Evolutionary conservation across 2,888 invertebrate species (phyloP), one percentile per base, ranked within the genome.

Genomic region (Cephalotes varians): DNA sequence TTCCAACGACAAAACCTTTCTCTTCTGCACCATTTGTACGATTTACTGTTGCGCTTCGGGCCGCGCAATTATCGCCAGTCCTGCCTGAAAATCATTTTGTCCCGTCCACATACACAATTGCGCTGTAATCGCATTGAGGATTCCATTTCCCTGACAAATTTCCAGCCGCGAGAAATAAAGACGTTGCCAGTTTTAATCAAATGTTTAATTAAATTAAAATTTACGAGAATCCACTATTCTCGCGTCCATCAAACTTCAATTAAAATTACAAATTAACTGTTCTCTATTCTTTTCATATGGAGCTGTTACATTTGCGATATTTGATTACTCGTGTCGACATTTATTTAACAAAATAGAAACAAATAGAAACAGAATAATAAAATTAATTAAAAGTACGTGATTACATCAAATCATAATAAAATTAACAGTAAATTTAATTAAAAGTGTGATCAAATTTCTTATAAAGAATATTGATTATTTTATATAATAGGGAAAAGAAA

Each of bases 1-100:
- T 88, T 85, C 82, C 81, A 86, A 85, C 88, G 77, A 79, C 77
- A 79, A 79, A 79, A 79, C 56, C 69, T 79, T 79, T 77, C 77
- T 77, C 77, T 77, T 77, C 77, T 69, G 77, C 77, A 56, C 77
- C 69, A 77, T 77, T 77, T 77, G 77, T 69, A 56, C 77, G 77
- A 77, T 77, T 77, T 77, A 77, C 56, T 69, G 69, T 69, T 77
- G 77, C 77, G 69, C 77, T 77, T 56, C 44, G 56, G 77, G 44
- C 31, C 31, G 67, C 44, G 77, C 69, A 77, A 77, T 77, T 77
- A 77, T 77, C 69, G 69, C 56, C 69, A 77, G 56, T 37, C 56
- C 51, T 76, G 37, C 65, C 69, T 69, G 77, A 56, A 69, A 77
- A 77, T 77, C 77, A 21, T 77, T 67, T 67, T 37, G 69, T 77